Evolutionary conservation across 2,113 vertebrate species (phyloP), one percentile per base, ranked within the genome.

Genomic region (Chaenogobius annularis): DNA sequence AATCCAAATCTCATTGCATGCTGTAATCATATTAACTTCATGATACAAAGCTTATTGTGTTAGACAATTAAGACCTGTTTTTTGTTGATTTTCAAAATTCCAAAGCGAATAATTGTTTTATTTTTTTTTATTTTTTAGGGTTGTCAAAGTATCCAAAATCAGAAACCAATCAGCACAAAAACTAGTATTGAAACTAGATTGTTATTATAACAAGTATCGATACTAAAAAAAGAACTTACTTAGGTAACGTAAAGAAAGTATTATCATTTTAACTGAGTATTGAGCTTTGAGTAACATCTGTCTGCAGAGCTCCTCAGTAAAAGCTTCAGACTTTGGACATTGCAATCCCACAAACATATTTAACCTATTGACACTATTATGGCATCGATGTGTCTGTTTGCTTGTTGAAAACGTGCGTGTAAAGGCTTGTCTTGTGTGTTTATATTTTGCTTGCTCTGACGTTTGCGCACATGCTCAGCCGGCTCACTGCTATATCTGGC

Each of bases 401-500:
- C 22, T 31, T 10, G 17, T n/a, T 64, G 40, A 64, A 40, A 44
- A n/a, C 0, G 0, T 0, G 72, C 73, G 19, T 54, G 69, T 40
- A 17, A 64, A 20, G 0, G 56, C n/a, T 66, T 77, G 75, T 70
- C 46, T 17, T 69, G 81, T 82, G 75, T 92, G 90, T 93, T 92
- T 91, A 88, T 90, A 83, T 88, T 88, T 72, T 75, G 82, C 78
- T 74, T 55, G 23, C 55, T 83, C 82, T 82, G 75, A 56, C 70
- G 80, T 15, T 46, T 55, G 68, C 12, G 74, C 82, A 77, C 90
- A 83, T 84, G 85, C 78, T 85, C 84, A 82, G 81, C 75, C 44
- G 35, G 78, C 72, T 37, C 73, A 74, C 66, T 7, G 78, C 92
- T 93, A 92, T 92, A 92, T 93, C 85, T 90, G 91, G 88, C 76